Evolutionary conservation across 2,797 vertebrate genomes (phyloP).

Genomic region (Austrolebias charrua): DNA sequence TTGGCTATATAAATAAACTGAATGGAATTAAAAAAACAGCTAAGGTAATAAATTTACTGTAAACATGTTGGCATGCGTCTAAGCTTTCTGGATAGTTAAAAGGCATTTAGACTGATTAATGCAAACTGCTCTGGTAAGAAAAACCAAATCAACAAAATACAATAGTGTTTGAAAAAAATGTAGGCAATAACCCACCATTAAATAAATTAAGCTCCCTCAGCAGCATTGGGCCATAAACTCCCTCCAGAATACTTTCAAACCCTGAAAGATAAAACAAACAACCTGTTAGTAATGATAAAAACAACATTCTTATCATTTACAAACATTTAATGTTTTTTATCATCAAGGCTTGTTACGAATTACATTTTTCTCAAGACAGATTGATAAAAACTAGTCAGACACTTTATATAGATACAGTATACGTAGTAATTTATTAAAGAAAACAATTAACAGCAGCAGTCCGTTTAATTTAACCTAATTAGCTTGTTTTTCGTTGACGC

Average conservation of each 20-base stretch:
- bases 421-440: not conserved
- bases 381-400: not conserved
- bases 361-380: no score
- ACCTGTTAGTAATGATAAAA: not conserved
- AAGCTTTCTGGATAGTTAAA: no score
- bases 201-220: slow-evolving; percentile 98
- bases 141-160: not conserved
- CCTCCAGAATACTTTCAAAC: slow-evolving; percentile 99
- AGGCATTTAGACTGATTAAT: no score
- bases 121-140: not conserved
- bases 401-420: not conserved
- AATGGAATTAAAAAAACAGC: no score
- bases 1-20: no score
- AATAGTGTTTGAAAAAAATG: not conserved
- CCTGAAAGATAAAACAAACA: slow-evolving; percentile 77
- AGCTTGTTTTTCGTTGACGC: not conserved
- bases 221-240: slow-evolving; percentile 96
- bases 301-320: not conserved
- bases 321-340: no score
- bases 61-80: no score
- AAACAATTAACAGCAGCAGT: no score
- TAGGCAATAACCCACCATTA: slow-evolving; percentile 84
- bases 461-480: not conserved
- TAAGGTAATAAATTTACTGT: no score
- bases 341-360: no score